phyloP scores from a whole-genome alignment of 2,888 invertebrate species.

The Mesorhabditis belari region DNA sequence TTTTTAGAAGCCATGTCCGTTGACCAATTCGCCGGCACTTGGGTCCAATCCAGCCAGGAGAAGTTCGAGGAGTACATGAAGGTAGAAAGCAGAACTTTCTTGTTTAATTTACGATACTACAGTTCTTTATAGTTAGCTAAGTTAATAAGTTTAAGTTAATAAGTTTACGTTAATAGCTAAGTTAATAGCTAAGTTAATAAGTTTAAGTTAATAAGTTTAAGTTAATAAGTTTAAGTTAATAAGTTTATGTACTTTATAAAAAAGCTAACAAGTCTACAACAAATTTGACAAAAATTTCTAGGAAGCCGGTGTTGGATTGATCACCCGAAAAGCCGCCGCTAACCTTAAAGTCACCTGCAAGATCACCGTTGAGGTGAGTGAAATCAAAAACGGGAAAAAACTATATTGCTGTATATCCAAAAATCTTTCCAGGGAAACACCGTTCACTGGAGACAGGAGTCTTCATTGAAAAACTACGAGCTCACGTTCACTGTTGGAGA shows the following conservation, averaged over 20 bases:
- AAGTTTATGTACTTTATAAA: too few species aligned
- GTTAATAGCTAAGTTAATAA: too few species aligned
- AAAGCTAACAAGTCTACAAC: background rate
- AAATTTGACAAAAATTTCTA: background rate
- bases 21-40: slow-evolving; percentile 25
- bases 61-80: slow-evolving; percentile 44
- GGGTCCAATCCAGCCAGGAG: slow-evolving; percentile 27
- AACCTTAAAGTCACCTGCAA: slow-evolving; percentile 35
- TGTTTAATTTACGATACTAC: background rate
- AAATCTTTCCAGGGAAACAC: slow-evolving; percentile 17
- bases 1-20: slow-evolving; percentile 7
- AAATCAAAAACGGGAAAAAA: background rate
- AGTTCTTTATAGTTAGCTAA: background rate
- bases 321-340: slow-evolving; percentile 38
- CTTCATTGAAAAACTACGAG: slow-evolving; percentile 38
- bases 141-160: background rate
- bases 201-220: too few species aligned
- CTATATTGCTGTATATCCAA: background rate
- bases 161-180: background rate
- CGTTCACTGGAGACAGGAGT: slow-evolving; percentile 25
- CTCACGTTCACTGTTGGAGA: slow-evolving; percentile 24
- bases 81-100: background rate
- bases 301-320: slow-evolving; percentile 34
- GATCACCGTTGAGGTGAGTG: slow-evolving; percentile 24
- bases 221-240: too few species aligned